These are phyloP conservation scores for Prosopocoilus inquinatus DNA, from an alignment of 2,888 invertebrate species.

Conservation along the genomic window DNA sequence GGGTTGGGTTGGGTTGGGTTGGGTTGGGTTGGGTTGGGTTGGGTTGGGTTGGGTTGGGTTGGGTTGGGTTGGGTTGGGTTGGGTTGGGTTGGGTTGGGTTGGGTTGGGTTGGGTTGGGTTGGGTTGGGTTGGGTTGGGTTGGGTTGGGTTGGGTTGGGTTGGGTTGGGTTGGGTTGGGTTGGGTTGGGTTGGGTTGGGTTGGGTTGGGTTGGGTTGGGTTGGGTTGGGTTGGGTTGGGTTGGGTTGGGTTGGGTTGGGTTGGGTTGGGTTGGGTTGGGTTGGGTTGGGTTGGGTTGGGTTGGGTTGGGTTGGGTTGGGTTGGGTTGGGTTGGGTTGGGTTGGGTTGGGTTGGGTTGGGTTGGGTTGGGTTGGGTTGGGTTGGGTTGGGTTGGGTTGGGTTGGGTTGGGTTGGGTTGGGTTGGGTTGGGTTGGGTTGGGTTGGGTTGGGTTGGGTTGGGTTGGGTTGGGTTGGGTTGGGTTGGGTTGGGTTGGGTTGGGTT, in stretches of 20 bases:
- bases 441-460: slow-evolving; percentile 1
- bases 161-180: slow-evolving; percentile 8
- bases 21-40: slow-evolving; percentile 7
- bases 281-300: slow-evolving; percentile 14
- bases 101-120: slow-evolving; percentile 14
- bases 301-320: slow-evolving; percentile 15
- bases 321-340: slow-evolving; percentile 20
- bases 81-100: slow-evolving; percentile 18
- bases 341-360: slow-evolving; percentile 15
- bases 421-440: slow-evolving; percentile 1
- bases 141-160: slow-evolving; percentile 8
- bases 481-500: slow-evolving; percentile 9
- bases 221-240: slow-evolving; percentile 14
- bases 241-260: slow-evolving; percentile 14
- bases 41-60: slow-evolving; percentile 14
- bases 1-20: slow-evolving; percentile 8
- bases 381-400: slow-evolving; percentile 2
- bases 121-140: slow-evolving; percentile 11
- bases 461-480: background rate
- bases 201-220: slow-evolving; percentile 13
- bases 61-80: slow-evolving; percentile 17
- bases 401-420: slow-evolving; percentile 2
- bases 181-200: slow-evolving; percentile 5
- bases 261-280: slow-evolving; percentile 14
- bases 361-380: background rate